Percentiles rank a stretch among this genome's conserved stretches.
Evolutionary conservation across 2,888 invertebrate species (phyloP).

Genomic region (Andrena camellia): DNA sequence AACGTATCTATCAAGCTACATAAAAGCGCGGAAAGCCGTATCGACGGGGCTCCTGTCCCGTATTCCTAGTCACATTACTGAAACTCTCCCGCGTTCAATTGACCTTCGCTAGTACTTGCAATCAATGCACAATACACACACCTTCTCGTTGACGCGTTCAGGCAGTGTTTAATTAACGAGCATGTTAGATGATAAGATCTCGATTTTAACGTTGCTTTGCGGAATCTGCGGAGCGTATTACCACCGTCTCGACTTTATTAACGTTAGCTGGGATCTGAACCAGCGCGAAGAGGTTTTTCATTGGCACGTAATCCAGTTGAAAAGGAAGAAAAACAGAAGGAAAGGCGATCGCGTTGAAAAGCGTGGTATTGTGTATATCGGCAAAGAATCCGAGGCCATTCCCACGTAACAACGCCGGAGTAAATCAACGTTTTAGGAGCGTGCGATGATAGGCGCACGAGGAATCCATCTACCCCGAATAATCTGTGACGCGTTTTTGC

Average conservation of each 20-base stretch:
- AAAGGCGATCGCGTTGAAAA: slow-evolving; percentile 38
- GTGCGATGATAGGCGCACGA: slow-evolving; percentile 11
- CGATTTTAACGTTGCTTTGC: neutral
- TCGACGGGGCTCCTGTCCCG: neutral
- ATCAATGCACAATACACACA: slow-evolving; percentile 52
- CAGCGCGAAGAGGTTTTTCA: slow-evolving; percentile 22
- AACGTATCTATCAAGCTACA: neutral
- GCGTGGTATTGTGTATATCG: slow-evolving; percentile 18
- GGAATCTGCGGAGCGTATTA: slow-evolving; percentile 8
- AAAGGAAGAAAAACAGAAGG: slow-evolving; percentile 45
- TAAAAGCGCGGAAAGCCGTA: slow-evolving; percentile 26
- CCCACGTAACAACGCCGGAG: slow-evolving; percentile 43
- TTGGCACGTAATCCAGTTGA: slow-evolving; percentile 5
- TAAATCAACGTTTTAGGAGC: slow-evolving; percentile 43
- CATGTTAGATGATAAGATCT: slow-evolving; percentile 4
- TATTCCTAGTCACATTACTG: slow-evolving; percentile 58
- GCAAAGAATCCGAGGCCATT: slow-evolving; percentile 50
- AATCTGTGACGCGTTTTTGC: slow-evolving; percentile 6
- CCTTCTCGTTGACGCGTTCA: slow-evolving; percentile 11
- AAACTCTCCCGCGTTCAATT: slow-evolving; percentile 50
- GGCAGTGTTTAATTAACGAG: neutral
- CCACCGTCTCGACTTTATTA: slow-evolving; percentile 16
- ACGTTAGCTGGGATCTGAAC: slow-evolving; percentile 10
- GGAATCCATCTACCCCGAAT: slow-evolving; percentile 33
- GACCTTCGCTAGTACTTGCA: slow-evolving; percentile 65